Conservation (phyloP, 1,140 invertebrate genomes). For the Callitettix versicolor region DNA sequence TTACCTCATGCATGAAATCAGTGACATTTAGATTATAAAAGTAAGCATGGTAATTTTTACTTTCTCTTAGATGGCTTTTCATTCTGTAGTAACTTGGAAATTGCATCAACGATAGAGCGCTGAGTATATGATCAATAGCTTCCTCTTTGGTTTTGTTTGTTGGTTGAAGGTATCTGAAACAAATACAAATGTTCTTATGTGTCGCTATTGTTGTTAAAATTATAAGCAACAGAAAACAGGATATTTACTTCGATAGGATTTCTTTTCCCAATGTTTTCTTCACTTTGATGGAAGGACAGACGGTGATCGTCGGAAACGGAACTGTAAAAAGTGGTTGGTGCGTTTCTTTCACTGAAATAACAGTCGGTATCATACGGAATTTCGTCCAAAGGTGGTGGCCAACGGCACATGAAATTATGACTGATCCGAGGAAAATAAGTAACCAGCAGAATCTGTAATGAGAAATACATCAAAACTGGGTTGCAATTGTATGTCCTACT, state of each 20-base stretch:
- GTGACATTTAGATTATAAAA: slow-evolving; percentile 22
- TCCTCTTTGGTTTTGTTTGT: background rate
- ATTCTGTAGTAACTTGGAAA: slow-evolving; percentile 26
- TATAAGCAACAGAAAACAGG: no score
- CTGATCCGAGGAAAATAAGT: no score
- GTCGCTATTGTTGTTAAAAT: no score
- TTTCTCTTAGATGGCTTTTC: slow-evolving; percentile 16
- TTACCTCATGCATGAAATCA: slow-evolving; percentile 26
- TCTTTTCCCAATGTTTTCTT: slow-evolving; percentile 18
- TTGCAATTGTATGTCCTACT: no score
- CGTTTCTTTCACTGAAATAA: slow-evolving; percentile 26
- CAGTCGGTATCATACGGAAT: slow-evolving; percentile 22
- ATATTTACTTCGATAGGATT: slow-evolving; percentile 19
- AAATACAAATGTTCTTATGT: background rate
- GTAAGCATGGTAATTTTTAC: slow-evolving; percentile 1
- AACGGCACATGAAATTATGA: no score
- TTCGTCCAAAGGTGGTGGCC: slow-evolving; percentile 7
- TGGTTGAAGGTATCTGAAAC: slow-evolving; percentile 15
- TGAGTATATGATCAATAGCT: background rate
- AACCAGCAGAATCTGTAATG: no score
- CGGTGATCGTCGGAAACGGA: slow-evolving; percentile 28
- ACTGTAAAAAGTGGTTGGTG: slow-evolving; percentile 26
- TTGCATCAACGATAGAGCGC: slow-evolving; percentile 22
- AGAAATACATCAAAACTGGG: no score
- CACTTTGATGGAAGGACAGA: slow-evolving; percentile 28